These are phyloP conservation scores for Drosophila elegans DNA, from an alignment of 1,140 invertebrate genomes.

Conservation along the genomic window DNA sequence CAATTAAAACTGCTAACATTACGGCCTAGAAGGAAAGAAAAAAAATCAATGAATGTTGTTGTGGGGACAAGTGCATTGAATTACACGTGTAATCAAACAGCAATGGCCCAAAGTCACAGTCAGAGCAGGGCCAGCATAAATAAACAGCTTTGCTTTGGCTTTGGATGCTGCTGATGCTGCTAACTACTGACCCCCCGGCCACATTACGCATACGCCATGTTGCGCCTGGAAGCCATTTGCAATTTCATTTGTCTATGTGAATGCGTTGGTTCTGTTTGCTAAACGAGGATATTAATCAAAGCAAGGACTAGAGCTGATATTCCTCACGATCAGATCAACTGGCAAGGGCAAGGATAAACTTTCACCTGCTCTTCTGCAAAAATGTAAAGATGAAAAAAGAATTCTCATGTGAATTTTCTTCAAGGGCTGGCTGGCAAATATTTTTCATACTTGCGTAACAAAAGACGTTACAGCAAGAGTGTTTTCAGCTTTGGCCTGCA, in stretches of 20 bases:
- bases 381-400: slow-evolving; percentile 12
- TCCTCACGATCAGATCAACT: slow-evolving; percentile 12
- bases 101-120: slow-evolving; percentile 47
- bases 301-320: slow-evolving; percentile 4
- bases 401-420: slow-evolving; percentile 62
- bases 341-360: neutral
- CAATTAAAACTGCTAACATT: slow-evolving; percentile 59
- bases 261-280: slow-evolving; percentile 3
- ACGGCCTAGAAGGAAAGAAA: neutral
- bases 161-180: neutral
- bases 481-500: slow-evolving; percentile 40
- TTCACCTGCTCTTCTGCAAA: slow-evolving; percentile 13
- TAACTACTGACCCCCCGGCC: slow-evolving; percentile 6
- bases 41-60: slow-evolving; percentile 7
- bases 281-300: slow-evolving; percentile 58
- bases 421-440: slow-evolving; percentile 53
- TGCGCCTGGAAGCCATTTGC: slow-evolving; percentile 43
- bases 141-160: slow-evolving; percentile 54
- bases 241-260: slow-evolving; percentile 40
- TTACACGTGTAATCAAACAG: slow-evolving; percentile 62
- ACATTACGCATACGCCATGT: slow-evolving; percentile 52
- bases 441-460: slow-evolving; percentile 56
- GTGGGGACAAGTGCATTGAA: slow-evolving; percentile 44
- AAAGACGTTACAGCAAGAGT: slow-evolving; percentile 37
- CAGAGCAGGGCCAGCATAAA: slow-evolving; percentile 46